Evolutionary conservation across 2,888 invertebrate species (phyloP).

Genomic region (Nephrotoma appendiculata): DNA sequence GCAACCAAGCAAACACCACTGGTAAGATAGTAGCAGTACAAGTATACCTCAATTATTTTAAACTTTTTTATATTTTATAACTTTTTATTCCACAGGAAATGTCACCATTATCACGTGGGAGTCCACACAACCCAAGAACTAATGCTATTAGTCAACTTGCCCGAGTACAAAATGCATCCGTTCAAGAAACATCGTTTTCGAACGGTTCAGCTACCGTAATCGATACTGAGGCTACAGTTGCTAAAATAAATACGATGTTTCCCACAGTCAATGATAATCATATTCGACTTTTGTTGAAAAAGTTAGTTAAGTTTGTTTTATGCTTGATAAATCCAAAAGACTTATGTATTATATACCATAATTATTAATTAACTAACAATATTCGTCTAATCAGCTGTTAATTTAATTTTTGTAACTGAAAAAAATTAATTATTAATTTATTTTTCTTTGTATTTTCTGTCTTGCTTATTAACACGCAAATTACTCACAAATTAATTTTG

Average conservation of each 20-base stretch:
- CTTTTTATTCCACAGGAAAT: conserved; percentile 22
- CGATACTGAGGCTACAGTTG: conserved; percentile 58
- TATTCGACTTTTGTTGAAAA: conserved; percentile 71
- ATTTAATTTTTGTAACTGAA: not conserved
- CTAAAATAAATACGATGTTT: conserved; percentile 75
- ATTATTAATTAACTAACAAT: not conserved
- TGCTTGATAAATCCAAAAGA: not conserved
- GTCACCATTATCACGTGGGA: conserved; percentile 24
- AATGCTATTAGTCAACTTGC: conserved; percentile 22
- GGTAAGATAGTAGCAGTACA: conserved; percentile 11
- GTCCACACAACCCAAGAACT: conserved; percentile 18
- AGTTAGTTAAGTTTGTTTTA: conserved; percentile 45
- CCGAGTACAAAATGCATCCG: conserved; percentile 13
- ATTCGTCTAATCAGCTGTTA: not conserved
- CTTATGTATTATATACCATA: not conserved
- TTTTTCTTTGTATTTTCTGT: conserved; percentile 1
- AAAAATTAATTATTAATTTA: not conserved
- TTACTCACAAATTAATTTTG: not conserved
- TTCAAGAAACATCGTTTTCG: conserved; percentile 48
- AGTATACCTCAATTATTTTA: not conserved
- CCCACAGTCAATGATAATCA: conserved; percentile 83
- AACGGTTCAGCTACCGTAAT: conserved; percentile 30
- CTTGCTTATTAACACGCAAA: conserved; percentile 2
- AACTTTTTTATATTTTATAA: not conserved
- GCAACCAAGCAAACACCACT: conserved; percentile 21